These are phyloP conservation scores for Pterocles orientalis DNA, from an alignment of 2,113 vertebrate species.

Conservation along the genomic window DNA sequence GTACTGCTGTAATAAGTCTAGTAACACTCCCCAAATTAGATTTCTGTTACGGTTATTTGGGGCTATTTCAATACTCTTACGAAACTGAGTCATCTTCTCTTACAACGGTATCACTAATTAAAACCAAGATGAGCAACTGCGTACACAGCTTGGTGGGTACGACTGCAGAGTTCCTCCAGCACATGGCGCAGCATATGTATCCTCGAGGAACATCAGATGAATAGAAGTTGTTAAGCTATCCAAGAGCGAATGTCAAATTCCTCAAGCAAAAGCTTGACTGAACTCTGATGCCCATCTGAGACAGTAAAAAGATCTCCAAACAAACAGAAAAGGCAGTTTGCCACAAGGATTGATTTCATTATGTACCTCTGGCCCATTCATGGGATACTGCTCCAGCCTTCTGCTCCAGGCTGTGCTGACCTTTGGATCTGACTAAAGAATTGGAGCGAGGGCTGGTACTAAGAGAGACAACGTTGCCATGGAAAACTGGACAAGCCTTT, in stretches of 20 bases:
- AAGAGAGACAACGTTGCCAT: neutral
- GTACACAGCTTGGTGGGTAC: neutral
- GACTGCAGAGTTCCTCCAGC: neutral
- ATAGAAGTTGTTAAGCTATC: neutral
- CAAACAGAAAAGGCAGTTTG: neutral
- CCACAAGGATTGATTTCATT: neutral
- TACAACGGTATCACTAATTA: neutral
- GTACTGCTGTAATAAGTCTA: neutral
- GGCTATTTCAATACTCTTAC: neutral
- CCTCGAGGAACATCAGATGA: neutral
- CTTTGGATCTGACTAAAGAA: neutral
- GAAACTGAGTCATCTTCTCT: neutral
- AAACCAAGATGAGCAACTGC: neutral
- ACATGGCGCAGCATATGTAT: neutral
- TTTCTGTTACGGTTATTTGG: neutral
- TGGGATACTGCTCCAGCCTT: neutral
- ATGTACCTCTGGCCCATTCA: neutral
- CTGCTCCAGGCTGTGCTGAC: neutral
- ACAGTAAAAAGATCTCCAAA: neutral
- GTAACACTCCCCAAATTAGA: neutral
- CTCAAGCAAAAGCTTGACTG: neutral
- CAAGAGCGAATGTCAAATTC: neutral
- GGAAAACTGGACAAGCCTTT: neutral
- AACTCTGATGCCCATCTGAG: neutral
- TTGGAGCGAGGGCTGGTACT: neutral